Base-by-base conservation (phyloP, 2,888 invertebrate species). In the Dryobota labecula region DNA sequence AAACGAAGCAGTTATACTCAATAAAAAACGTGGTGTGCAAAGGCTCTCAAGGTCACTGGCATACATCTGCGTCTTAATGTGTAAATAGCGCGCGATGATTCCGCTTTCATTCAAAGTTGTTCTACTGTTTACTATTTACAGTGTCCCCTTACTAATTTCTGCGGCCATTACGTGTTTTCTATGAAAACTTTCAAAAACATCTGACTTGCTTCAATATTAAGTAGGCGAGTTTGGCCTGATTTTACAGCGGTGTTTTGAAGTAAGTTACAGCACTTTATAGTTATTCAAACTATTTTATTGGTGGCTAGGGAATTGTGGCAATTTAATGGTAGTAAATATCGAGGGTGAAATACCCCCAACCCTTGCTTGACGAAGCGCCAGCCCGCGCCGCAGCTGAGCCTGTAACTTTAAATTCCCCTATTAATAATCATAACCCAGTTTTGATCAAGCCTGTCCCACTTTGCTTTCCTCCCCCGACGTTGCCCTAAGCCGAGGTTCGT, bases 101-200 rank as follows among this genome's bases (percentile, higher is more conserved):
- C 30, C 6, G 2, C 13, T 2, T 8, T 33, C 13, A 30, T 36
- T n/a, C 15, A 24, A 33, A 77, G 18, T 77, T 77, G 30, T 33
- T 41, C 27, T 73, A 71, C 78, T 56, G 73, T 30, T 56, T 30
- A 1, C 41, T 41, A 41, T 79, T 1, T 33, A 76, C 58, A 33
- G 30, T 62, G 70, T 8, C 41, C 20, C n/a, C 38, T 45, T 61
- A 68, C 58, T 83, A 83, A 85, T 85, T 73, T 67, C 66, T 33
- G 27, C 57, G n/a, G 18, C 67, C 43, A 78, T 74, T 82, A 73
- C 56, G 67, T 67, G 74, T 78, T 74, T 85, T 67, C 70, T 57
- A 68, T 69, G 84, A 57, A 68, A 83, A 85, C 75, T 82, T 82
- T 83, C 74, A 75, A 83, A 83, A 80, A 84, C 84, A 80, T 70